phyloP scores from a whole-genome alignment of 2,888 invertebrate genomes.

The Drosophila tripunctata region DNA sequence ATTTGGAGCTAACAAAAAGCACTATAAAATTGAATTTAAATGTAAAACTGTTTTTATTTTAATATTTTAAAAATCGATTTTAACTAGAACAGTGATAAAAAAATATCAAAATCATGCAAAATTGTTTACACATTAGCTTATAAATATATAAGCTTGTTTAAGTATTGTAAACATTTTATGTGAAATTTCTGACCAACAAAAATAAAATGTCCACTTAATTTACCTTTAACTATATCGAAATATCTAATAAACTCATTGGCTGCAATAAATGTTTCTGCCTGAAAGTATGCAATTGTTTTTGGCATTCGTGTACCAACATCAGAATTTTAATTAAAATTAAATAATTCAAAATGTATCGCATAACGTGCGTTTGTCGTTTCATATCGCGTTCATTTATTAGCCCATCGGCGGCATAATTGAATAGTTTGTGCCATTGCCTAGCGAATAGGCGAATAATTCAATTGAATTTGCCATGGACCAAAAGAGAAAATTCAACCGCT shows the following conservation, averaged over 20 bases:
- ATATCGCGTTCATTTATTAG: slow-evolving; percentile 59
- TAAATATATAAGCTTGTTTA: no score
- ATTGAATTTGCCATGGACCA: slow-evolving; percentile 36
- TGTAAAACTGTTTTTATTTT: no score
- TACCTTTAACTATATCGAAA: background rate
- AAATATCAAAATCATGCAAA: no score
- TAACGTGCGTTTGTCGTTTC: slow-evolving; percentile 20
- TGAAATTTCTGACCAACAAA: no score
- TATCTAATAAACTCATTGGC: background rate
- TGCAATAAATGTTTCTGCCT: slow-evolving; percentile 7
- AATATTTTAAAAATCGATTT: no score
- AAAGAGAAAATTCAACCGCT: slow-evolving; percentile 11
- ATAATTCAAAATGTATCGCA: slow-evolving; percentile 64
- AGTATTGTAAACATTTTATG: no score
- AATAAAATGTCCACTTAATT: background rate
- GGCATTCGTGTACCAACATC: slow-evolving; percentile 5
- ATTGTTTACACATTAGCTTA: no score
- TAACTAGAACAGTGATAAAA: no score
- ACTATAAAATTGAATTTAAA: no score
- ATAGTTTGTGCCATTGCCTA: slow-evolving; percentile 48
- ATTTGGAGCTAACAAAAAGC: no score
- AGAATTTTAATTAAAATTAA: slow-evolving; percentile 70
- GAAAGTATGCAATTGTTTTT: slow-evolving; percentile 38
- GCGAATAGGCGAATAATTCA: slow-evolving; percentile 56
- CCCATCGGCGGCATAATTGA: slow-evolving; percentile 56